Base-by-base conservation (phyloP, 2,888 invertebrate species). In the Peribatodes rhomboidaria region DNA sequence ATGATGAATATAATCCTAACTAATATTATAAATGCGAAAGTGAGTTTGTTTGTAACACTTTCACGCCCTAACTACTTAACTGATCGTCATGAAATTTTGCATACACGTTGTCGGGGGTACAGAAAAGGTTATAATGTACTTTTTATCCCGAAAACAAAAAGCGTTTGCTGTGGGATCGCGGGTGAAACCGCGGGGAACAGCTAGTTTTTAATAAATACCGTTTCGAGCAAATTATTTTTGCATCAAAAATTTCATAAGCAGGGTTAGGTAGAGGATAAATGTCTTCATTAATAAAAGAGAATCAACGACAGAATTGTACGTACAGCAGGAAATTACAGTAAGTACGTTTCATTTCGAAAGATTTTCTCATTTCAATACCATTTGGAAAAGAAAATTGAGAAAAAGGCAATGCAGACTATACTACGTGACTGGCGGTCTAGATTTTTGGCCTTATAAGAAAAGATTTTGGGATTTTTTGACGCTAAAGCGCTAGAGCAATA, bases 341-440 rank as follows among this genome's bases (percentile, higher is more conserved):
- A 16, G 11, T 14, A 46, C 46, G 27, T 27, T 47, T 47, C 6
- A 31, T 31, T 31, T 31, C 31, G 14, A 31, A 31, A 49, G 2
- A 9, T 14, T 47, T 31, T 50, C 35, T 50, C 0, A 14, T 47
- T n/a, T 31, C 31, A 47, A 47, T 47, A 27, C 27, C 18, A 50
- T 16, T 50, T 7, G 33, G 33, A 16, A 20, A 50, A 35, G 1
- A 14, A 27, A 31, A 10, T 47, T 14, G 10, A 10, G 4, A 35
- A 16, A 35, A 1, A 35, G 35, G 20, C 35, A 35, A 37, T 37
- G 13, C 35, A 18, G 35, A 50, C n/a, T n/a, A 35, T 20, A 2
- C 37, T 50, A 50, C 50, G 50, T 50, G 50, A 50, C 18, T 18
- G 1, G 20, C n/a, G n/a, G 44, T 33, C 55, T 55, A 55, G 55